Evolutionary conservation across 2,113 vertebrate species (phyloP), one percentile per base, ranked within the genome.

Genomic region (Steatornis caripensis): DNA sequence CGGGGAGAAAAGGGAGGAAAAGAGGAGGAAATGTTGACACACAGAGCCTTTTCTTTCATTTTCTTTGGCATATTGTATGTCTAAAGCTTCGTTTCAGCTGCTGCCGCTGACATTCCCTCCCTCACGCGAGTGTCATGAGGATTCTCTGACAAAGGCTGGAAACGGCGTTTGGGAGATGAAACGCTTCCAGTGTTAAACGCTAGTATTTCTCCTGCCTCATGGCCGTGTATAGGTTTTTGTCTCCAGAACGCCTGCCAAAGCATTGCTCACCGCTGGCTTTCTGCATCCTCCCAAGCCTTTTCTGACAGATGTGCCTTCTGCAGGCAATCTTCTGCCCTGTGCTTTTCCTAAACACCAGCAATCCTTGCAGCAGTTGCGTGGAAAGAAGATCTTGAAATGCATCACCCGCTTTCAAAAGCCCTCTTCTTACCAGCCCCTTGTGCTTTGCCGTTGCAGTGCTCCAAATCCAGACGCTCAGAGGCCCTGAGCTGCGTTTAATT

Each of bases 21-120:
- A 87, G 37, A 61, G 58, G 71, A 84, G 78, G 82, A 65, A 57
- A 77, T 68, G n/a, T 46, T 84, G 84, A 32, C 68, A 70, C 29
- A 19, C 22, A 15, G 60, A 92, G 86, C n/a, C 64, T 86, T 91
- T 86, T 66, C 79, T 89, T 77, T 78, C 60, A 22, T 79, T 96
- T 93, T 90, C 79, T 89, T 81, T 78, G 89, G 65, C 60, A 45
- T 36, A 17, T 43, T 66, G 37, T 65, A 15, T 15, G 57, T 43
- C 76, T 75, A 75, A 81, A 91, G 89, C 93, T 83, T 80, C 68
- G 5, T 72, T 84, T 70, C 86, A 81, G 79, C 95, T 68, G 83
- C 92, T 61, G 84, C 92, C 72, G 90, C 87, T 91, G 94, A 32
- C 92, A 51, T 75, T 48, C 87, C 78, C 61, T 93, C 85, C 93